Percentiles rank a stretch among this genome's conserved stretches.
Evolutionary conservation across 2,888 invertebrate genomes (phyloP).

Genomic region (Lasius platythorax): DNA sequence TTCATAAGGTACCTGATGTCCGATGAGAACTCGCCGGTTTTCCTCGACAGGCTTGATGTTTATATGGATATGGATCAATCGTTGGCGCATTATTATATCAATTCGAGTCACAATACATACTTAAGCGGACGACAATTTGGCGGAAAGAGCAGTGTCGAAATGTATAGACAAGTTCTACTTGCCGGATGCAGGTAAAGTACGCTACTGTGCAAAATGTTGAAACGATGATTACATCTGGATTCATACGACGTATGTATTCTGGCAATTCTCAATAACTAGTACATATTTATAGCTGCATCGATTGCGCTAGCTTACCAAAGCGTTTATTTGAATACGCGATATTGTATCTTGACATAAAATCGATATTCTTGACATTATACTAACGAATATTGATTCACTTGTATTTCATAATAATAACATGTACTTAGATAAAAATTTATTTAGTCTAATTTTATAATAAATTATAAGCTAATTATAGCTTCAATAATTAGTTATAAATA

Average conservation of each 20-base stretch:
- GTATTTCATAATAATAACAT: not conserved
- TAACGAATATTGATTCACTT: not conserved
- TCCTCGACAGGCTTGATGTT: constrained; percentile 98
- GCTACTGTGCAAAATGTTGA: not conserved
- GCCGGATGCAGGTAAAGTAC: constrained; percentile 95
- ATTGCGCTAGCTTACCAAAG: not conserved
- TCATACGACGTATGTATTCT: not conserved
- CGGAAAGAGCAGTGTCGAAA: constrained; percentile 99
- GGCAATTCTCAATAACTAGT: not conserved
- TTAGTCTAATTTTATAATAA: not conserved
- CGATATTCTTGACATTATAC: not conserved
- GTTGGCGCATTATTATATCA: constrained; percentile 99
- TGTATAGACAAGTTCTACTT: constrained; percentile 98
- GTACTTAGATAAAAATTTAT: not conserved
- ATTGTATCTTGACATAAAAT: constrained; percentile 19
- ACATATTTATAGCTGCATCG: constrained; percentile 32
- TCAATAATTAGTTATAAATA: not conserved
- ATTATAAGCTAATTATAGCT: no score
- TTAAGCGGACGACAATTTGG: constrained; percentile 98
- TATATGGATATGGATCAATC: constrained; percentile 99
- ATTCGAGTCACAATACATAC: constrained; percentile 99
- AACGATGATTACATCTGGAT: not conserved
- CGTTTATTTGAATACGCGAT: not conserved
- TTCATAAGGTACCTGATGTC: constrained; percentile 99
- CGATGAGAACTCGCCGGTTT: constrained; percentile 99